Conservation (phyloP, 2,113 vertebrate species). For the Psophia crepitans region DNA sequence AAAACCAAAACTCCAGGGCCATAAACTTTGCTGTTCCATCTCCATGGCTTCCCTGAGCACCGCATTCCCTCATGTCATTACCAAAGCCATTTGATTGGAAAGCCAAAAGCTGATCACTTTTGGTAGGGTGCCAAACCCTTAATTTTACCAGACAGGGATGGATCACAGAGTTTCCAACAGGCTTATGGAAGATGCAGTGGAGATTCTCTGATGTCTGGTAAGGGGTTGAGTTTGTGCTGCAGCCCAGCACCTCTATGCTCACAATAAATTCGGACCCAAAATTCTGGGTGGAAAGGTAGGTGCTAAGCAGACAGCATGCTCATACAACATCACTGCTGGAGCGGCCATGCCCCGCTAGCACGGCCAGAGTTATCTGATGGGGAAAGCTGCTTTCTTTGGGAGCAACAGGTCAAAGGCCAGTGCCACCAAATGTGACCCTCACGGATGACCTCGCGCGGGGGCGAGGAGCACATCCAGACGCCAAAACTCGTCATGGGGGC, state of each 20-base stretch:
- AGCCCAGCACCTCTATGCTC: too few species aligned
- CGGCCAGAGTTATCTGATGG: neutral
- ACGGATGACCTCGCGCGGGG: neutral
- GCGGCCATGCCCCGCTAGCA: fast-evolving
- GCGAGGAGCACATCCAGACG: neutral
- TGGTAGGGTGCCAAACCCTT: neutral
- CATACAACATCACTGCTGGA: neutral
- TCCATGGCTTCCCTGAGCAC: fast-evolving
- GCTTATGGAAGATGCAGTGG: neutral
- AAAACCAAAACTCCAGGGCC: neutral
- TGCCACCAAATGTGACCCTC: neutral
- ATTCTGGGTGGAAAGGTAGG: neutral
- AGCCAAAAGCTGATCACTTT: neutral
- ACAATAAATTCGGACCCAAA: too few species aligned
- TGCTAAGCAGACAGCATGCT: neutral
- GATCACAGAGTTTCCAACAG: neutral
- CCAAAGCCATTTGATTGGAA: neutral
- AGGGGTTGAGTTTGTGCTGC: neutral
- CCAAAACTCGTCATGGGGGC: fast-evolving
- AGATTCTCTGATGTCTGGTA: neutral
- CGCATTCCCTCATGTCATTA: neutral
- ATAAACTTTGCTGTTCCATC: neutral
- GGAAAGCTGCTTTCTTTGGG: neutral
- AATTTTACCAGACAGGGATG: neutral
- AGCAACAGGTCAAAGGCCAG: neutral